Base-by-base conservation (phyloP, 2,888 invertebrate genomes). In the Melinaea marsaeus region DNA sequence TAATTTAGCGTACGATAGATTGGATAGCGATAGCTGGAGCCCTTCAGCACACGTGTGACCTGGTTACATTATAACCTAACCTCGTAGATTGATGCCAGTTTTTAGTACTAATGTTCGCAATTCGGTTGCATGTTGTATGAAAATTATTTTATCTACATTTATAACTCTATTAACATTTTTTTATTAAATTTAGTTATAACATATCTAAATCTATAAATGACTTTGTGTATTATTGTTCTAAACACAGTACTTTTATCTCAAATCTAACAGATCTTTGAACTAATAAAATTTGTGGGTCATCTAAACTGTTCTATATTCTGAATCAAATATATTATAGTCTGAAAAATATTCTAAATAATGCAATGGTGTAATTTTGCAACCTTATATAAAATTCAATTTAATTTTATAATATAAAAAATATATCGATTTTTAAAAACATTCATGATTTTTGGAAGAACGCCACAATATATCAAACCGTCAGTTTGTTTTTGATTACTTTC, bases 1-100 rank as follows among this genome's bases (percentile, higher is more conserved):
- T 22, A 22, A 22, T 22, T 22, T 22, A 22, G 22, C 22, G 22
- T 22, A 22, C 22, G 22, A 22, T 22, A 22, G 22, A 22, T 22
- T 22, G 22, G 22, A 22, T 22, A 22, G 22, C 22, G 22, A 22
- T 22, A 22, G 22, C 22, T 22, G 22, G 72, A 72, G 79, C 83
- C 84, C 84, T 85, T 80, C 73, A 74, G 72, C 74, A 72, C 74
- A 75, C 76, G 78, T 77, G 77, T 58, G 72, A 71, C 74, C 75
- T 65, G 73, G 67, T 70, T 69, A 61, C 57, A 65, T 71, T 68
- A 69, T 64, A 60, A 64, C 54, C 60, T 45, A 68, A 69, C 63
- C 64, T 58, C 55, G 68, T 62, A 74, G 74, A 76, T 75, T 75
- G 70, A 75, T 75, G 74, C 73, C 72, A 70, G 60, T 58, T 47